Evolutionary conservation across 2,113 vertebrate genomes (phyloP).

Genomic region (Catagonus wagneri): DNA sequence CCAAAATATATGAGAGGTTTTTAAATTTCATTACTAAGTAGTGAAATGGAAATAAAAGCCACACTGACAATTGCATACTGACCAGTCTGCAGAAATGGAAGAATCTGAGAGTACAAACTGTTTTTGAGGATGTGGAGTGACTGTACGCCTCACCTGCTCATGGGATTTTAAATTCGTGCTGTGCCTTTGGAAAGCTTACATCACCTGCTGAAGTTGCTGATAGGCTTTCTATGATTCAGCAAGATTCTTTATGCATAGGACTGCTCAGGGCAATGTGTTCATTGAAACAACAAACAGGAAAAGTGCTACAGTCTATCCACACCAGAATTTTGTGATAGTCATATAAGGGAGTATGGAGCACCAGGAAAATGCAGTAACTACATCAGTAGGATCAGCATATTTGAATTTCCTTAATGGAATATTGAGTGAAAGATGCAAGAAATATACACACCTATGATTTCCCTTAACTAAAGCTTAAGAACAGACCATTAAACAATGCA

Average conservation of each 20-base stretch:
- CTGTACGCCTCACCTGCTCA: not conserved
- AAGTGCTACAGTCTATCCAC: not conserved
- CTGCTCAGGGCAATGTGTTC: not conserved
- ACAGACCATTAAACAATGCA: not conserved
- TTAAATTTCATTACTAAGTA: not conserved
- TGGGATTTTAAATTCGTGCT: not conserved
- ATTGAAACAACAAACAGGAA: not conserved
- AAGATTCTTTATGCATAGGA: not conserved
- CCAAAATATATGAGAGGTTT: not conserved
- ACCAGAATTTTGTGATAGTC: not conserved
- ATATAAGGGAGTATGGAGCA: not conserved
- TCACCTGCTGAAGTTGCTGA: not conserved
- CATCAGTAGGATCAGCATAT: not conserved
- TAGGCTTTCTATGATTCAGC: not conserved
- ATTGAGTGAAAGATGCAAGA: not conserved
- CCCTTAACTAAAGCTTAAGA: not conserved
- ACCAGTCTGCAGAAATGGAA: not conserved
- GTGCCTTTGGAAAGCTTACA: not conserved
- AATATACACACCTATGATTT: not conserved
- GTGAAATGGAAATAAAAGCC: not conserved
- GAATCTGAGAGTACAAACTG: not conserved
- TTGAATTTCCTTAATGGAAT: not conserved
- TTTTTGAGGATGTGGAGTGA: not conserved
- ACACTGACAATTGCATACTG: not conserved
- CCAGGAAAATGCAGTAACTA: not conserved